These are phyloP conservation scores for Nasonovia ribisnigri DNA, from an alignment of 2,888 invertebrate species.

Conservation along the genomic window DNA sequence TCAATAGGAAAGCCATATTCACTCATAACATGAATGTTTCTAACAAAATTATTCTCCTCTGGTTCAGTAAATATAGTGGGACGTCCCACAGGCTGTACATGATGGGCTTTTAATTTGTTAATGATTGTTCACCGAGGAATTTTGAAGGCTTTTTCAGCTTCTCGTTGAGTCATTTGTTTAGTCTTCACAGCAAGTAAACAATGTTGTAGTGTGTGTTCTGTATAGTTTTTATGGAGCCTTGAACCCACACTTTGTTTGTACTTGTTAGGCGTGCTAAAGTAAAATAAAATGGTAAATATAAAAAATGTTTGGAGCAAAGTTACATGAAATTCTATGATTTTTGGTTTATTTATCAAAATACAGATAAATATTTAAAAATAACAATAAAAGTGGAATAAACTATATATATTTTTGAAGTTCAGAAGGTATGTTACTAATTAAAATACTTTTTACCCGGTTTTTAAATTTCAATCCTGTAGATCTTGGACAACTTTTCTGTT, in stretches of 20 bases:
- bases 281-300: slow-evolving; percentile 38
- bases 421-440: slow-evolving; percentile 1
- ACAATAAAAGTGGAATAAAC: slow-evolving; percentile 10
- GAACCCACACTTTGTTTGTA: slow-evolving; percentile 15
- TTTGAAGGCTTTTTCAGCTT: slow-evolving; percentile 25
- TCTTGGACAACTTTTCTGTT: too few species aligned
- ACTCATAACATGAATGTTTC: slow-evolving; percentile 9
- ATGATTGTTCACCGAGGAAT: slow-evolving; percentile 26
- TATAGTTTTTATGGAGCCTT: background rate
- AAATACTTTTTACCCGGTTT: slow-evolving; percentile 1
- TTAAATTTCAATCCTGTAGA: background rate
- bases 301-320: slow-evolving; percentile 37
- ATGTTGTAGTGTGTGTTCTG: background rate
- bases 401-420: background rate
- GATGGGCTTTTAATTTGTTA: slow-evolving; percentile 25
- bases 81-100: background rate
- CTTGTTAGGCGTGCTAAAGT: slow-evolving; percentile 18
- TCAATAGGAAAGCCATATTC: slow-evolving; percentile 40
- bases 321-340: slow-evolving; percentile 23
- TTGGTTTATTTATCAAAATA: slow-evolving; percentile 19
- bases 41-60: slow-evolving; percentile 24
- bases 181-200: slow-evolving; percentile 25
- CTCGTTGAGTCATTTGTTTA: slow-evolving; percentile 34
- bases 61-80: slow-evolving; percentile 22
- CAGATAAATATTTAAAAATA: slow-evolving; percentile 21